Evolutionary conservation across 1,140 invertebrate species (phyloP), one percentile per base, ranked within the genome.

Genomic region (Aplysia californica): DNA sequence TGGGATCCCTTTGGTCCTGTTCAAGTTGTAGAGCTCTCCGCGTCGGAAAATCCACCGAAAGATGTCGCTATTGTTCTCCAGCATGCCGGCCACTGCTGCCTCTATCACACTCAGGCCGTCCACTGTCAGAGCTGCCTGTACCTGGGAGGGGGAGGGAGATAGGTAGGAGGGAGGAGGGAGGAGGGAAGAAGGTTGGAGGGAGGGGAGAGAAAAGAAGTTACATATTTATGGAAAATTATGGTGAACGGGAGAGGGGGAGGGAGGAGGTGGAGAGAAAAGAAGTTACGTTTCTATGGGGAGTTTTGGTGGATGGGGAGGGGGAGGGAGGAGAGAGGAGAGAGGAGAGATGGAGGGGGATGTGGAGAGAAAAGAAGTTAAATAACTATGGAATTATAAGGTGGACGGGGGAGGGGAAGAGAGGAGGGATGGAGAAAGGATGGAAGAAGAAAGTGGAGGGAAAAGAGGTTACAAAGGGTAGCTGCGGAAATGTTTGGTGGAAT

Each of bases 11-110:
- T 77, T 77, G 39, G 81, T 86, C n/a, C 69, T 80, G 77, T 87
- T 86, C 58, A 81, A 78, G 76, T 87, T 88, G 80, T 86, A 88
- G 2, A 88, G 73, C 3, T 81, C 41, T 38, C 81, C 83, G 21
- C 86, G 77, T 59, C 88, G 79, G 66, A 89, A 89, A 31, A 81
- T 87, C 66, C 82, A 78, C 44, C 84, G 76, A 59, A 88, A 89
- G 0, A 84, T 77, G 1, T 79, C 78, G 10, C 77, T 69, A n/a
- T 87, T 72, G 20, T 84, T 78, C 29, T 70, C 56, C 55, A 85
- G 39, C 77, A 89, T 84, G 18, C 65, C 72, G n/a, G 71, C 64
- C 21, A 89, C 78, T 1, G 85, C 83, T 18, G 76, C 75, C 3
- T 82, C 83, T 0, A 88, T 83, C 10, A 86, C 76, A 0, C 73